Evolutionary conservation across 2,888 invertebrate species (phyloP).

Genomic region (Heliconius cydno): DNA sequence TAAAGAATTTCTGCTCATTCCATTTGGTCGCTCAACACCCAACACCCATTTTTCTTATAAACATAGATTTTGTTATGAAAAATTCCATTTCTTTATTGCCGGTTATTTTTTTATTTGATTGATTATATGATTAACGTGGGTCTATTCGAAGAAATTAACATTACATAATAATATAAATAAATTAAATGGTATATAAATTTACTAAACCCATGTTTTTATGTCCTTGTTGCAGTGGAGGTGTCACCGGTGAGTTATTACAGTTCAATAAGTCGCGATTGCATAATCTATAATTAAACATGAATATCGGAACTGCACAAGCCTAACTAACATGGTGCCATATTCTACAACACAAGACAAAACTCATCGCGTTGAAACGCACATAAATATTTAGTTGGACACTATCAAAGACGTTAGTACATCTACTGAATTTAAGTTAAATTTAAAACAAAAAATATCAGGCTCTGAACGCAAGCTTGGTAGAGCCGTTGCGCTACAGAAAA

Average conservation of each 20-base stretch:
- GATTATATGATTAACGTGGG: no score
- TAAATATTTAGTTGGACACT: constrained; percentile 13
- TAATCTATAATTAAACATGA: constrained; percentile 17
- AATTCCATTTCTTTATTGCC: background rate
- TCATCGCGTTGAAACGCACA: background rate
- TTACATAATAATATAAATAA: constrained; percentile 1
- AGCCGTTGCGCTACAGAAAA: background rate
- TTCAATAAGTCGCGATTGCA: background rate
- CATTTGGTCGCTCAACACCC: background rate
- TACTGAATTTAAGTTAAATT: constrained; percentile 4
- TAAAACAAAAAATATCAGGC: background rate
- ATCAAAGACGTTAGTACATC: constrained; percentile 14
- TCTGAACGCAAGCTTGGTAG: no score
- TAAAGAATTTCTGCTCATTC: background rate
- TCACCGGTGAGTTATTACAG: background rate
- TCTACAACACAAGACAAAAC: constrained; percentile 32
- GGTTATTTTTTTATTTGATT: no score
- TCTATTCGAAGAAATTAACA: background rate
- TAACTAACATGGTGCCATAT: constrained; percentile 27
- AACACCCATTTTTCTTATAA: background rate
- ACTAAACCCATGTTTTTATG: background rate
- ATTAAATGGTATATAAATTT: background rate
- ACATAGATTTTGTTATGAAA: background rate
- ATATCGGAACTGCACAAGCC: constrained; percentile 29
- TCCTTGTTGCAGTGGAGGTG: background rate